These are phyloP conservation scores for Trichomalopsis sarcophagae DNA, from an alignment of 1,140 invertebrate species.

Conservation along the genomic window DNA sequence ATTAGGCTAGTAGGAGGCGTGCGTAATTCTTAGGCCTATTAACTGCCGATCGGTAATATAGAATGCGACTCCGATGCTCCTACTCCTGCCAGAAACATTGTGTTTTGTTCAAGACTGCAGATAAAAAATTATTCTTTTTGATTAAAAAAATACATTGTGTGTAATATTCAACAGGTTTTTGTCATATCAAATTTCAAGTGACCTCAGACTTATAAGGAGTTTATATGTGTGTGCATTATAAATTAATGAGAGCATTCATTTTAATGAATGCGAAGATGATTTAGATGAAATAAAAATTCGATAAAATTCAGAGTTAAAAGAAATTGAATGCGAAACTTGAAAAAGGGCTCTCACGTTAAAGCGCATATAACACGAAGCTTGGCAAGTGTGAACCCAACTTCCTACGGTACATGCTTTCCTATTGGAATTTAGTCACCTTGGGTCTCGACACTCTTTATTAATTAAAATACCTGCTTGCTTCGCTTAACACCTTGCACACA, in stretches of 20 bases:
- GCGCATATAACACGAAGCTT: neutral
- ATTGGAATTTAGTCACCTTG: slow-evolving; percentile 45
- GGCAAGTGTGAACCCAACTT: slow-evolving; percentile 30
- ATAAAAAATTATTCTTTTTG: too few species aligned
- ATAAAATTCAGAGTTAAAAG: neutral
- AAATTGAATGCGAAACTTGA: neutral
- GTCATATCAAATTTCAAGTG: too few species aligned
- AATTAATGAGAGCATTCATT: neutral
- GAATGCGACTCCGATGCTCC: neutral
- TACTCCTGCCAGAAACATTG: neutral
- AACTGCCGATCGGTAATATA: slow-evolving; percentile 36
- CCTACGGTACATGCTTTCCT: slow-evolving; percentile 40
- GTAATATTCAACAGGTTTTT: too few species aligned
- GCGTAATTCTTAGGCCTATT: slow-evolving; percentile 35
- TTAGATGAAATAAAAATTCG: neutral
- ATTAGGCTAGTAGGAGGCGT: slow-evolving; percentile 47
- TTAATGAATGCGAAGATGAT: neutral
- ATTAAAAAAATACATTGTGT: too few species aligned
- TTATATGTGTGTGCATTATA: neutral
- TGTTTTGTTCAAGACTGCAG: too few species aligned
- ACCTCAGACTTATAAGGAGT: neutral
- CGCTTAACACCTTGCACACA: neutral
- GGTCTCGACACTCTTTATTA: slow-evolving; percentile 41
- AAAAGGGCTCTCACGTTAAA: neutral
- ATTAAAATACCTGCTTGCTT: slow-evolving; percentile 8